phyloP scores from a whole-genome alignment of 2,113 vertebrate species.

The Thamnaconus septentrionalis region DNA sequence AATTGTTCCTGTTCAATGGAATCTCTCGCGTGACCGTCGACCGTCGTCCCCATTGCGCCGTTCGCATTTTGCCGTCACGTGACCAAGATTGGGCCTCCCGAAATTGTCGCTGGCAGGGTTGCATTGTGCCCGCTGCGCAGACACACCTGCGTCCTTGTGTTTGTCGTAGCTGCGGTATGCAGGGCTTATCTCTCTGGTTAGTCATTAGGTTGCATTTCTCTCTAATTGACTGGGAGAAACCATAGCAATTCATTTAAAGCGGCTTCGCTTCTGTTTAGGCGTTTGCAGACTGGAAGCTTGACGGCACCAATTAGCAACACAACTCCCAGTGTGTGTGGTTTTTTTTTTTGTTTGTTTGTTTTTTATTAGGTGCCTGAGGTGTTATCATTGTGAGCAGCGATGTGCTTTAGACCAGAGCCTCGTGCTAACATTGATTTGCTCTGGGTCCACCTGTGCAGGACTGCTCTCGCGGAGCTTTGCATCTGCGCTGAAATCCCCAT shows the following conservation, averaged over 20 bases:
- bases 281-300: slow-evolving; percentile 12
- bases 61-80: too few species aligned
- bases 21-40: too few species aligned
- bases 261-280: slow-evolving; percentile 21
- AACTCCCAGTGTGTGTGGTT: too few species aligned
- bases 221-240: slow-evolving; percentile 22
- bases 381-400: slow-evolving; percentile 21
- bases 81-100: too few species aligned
- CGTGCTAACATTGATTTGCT: not conserved
- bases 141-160: not conserved
- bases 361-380: not conserved
- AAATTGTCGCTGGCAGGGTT: not conserved
- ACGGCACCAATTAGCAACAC: not conserved
- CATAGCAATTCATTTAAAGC: slow-evolving; percentile 13
- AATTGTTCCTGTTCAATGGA: too few species aligned
- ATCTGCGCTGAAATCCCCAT: slow-evolving; percentile 42
- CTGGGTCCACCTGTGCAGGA: slow-evolving; percentile 7
- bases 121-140: too few species aligned
- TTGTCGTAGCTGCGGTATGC: slow-evolving; percentile 31
- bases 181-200: slow-evolving; percentile 11
- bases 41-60: too few species aligned
- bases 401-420: slow-evolving; percentile 10
- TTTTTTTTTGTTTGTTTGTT: slow-evolving; percentile 5
- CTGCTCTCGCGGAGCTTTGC: slow-evolving; percentile 9
- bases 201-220: slow-evolving; percentile 15